Percentiles rank a stretch among this genome's conserved stretches.
Evolutionary conservation across 2,888 invertebrate genomes (phyloP).

Genomic region (Platycheirus rosarum): DNA sequence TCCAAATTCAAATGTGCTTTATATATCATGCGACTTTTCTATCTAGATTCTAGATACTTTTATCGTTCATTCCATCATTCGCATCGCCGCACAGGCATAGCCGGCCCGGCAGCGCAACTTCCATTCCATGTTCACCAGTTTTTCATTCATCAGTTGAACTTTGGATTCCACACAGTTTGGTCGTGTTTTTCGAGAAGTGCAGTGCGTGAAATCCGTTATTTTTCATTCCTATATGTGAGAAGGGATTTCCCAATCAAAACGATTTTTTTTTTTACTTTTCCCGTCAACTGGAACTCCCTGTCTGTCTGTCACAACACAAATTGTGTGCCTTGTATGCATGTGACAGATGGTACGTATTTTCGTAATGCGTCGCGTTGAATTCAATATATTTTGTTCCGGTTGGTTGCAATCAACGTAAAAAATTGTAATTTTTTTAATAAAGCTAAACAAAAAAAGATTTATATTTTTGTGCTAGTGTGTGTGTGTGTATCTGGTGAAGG

Average conservation of each 20-base stretch:
- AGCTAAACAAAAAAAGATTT: slow-evolving; percentile 1
- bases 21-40: slow-evolving; percentile 59
- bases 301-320: slow-evolving; percentile 51
- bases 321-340: slow-evolving; percentile 49
- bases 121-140: slow-evolving; percentile 57
- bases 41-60: slow-evolving; percentile 70
- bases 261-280: slow-evolving; percentile 40
- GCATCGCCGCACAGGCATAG: neutral
- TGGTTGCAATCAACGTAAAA: slow-evolving; percentile 49
- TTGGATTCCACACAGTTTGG: slow-evolving; percentile 73
- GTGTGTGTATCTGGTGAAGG: slow-evolving; percentile 44
- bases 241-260: slow-evolving; percentile 71
- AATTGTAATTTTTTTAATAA: slow-evolving; percentile 32
- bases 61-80: neutral
- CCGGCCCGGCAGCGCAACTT: slow-evolving; percentile 33
- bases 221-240: slow-evolving; percentile 23
- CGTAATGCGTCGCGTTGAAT: slow-evolving; percentile 52
- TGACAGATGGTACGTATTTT: slow-evolving; percentile 69
- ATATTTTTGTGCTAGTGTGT: slow-evolving; percentile 8
- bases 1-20: neutral
- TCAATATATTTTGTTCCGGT: slow-evolving; percentile 59
- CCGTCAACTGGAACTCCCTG: slow-evolving; percentile 28
- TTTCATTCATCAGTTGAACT: slow-evolving; percentile 66
- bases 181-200: slow-evolving; percentile 44
- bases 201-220: slow-evolving; percentile 34